A percentile compares a stretch with the other conserved stretches of the same genome.
These are phyloP conservation scores for Pangasius djambal DNA, from an alignment of 2,797 vertebrate genomes.

Conservation along the genomic window DNA sequence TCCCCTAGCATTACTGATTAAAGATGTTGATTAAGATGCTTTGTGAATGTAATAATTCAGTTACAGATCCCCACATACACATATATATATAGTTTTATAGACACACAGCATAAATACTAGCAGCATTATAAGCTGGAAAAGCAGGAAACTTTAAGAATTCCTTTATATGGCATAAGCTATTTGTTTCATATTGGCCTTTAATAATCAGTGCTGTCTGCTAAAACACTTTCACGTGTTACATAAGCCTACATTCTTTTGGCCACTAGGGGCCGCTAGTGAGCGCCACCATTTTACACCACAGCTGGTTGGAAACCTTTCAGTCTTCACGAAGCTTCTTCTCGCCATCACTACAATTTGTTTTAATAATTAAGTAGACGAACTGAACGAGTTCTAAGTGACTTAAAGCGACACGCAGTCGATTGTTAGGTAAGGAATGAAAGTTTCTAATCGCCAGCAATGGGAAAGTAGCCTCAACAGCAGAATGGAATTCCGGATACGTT, in stretches of 20 bases:
- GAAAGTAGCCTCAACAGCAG: neutral
- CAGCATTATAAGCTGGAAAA: neutral
- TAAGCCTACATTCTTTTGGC: neutral
- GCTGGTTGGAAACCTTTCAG: neutral
- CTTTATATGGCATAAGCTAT: neutral
- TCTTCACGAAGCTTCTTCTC: neutral
- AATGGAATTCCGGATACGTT: neutral
- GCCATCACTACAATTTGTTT: neutral
- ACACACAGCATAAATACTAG: neutral
- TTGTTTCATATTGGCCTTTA: neutral
- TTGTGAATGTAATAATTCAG: neutral
- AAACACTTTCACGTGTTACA: neutral
- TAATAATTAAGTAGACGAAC: neutral
- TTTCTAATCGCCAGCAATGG: neutral
- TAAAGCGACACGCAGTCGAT: neutral
- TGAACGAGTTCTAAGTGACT: neutral
- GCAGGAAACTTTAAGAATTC: neutral
- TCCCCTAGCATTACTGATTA: too few relatives aligned
- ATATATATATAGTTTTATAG: too few relatives aligned
- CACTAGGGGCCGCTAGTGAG: conserved; percentile 3
- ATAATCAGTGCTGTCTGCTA: too few relatives aligned
- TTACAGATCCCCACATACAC: neutral
- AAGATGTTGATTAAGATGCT: neutral
- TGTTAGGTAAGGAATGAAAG: neutral
- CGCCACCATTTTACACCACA: neutral